phyloP scores from a whole-genome alignment of 2,113 vertebrate species.

The Stigmatopora nigra region DNA sequence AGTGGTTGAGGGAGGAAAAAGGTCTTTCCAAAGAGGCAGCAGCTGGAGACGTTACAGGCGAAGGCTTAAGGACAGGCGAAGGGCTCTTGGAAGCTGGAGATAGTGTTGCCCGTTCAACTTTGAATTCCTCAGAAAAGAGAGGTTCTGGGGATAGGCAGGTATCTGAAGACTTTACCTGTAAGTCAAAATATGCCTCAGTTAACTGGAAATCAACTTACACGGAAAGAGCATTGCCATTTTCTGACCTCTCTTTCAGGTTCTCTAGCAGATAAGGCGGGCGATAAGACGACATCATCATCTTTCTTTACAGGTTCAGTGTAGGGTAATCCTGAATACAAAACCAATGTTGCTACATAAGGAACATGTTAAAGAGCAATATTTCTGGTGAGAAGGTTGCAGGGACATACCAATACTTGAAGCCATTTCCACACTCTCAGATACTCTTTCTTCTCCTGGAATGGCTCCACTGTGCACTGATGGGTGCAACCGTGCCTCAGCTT shows the following conservation, averaged over 20 bases:
- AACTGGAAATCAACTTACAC: conserved; percentile 24
- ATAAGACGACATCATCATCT: conserved; percentile 52
- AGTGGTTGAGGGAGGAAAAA: conserved; percentile 25
- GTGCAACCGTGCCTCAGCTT: conserved; percentile 74
- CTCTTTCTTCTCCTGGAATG: conserved; percentile 58
- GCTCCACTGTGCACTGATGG: conserved; percentile 6
- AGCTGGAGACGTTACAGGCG: conserved; percentile 32
- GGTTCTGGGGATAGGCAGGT: conserved; percentile 72
- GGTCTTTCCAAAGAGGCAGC: conserved; percentile 20
- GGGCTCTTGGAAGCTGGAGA: conserved; percentile 41
- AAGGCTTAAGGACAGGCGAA: conserved; percentile 29
- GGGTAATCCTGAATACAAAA: conserved; percentile 45
- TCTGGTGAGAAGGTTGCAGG: neutral
- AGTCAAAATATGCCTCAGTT: conserved; percentile 22
- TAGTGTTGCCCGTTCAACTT: conserved; percentile 38
- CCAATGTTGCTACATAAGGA: neutral
- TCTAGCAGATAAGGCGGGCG: conserved; percentile 35
- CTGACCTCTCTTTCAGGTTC: conserved; percentile 46
- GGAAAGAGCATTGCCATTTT: neutral
- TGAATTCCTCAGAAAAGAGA: conserved; percentile 53
- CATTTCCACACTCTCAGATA: conserved; percentile 47
- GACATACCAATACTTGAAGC: conserved; percentile 56
- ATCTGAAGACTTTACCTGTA: conserved; percentile 58
- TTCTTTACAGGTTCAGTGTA: conserved; percentile 37
- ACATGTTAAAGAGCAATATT: neutral